phyloP scores from a whole-genome alignment of 2,797 vertebrate genomes.

The Amniataba percoides region DNA sequence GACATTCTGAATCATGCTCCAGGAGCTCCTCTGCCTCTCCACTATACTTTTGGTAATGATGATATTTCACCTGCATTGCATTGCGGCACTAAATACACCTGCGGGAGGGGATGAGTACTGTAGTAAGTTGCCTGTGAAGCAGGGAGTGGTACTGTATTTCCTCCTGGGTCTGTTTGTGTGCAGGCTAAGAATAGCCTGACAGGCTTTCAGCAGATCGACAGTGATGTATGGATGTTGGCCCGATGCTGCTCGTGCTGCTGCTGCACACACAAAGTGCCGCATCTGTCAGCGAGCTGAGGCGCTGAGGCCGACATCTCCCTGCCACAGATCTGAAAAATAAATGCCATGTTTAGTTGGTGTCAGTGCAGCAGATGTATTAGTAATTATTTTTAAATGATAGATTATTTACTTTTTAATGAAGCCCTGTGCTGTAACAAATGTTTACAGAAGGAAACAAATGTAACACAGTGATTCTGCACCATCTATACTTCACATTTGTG shows the following conservation, averaged over 20 bases:
- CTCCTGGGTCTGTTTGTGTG: slow-evolving; percentile 3
- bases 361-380: neutral
- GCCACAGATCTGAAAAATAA: slow-evolving; percentile 11
- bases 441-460: neutral
- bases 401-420: neutral
- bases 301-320: neutral
- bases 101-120: neutral
- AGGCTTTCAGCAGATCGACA: slow-evolving; percentile 27
- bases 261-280: slow-evolving; percentile 12
- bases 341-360: neutral
- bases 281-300: slow-evolving; percentile 15
- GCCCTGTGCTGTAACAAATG: neutral
- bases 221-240: slow-evolving; percentile 55
- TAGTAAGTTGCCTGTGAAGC: slow-evolving; percentile 4
- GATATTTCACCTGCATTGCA: slow-evolving; percentile 26
- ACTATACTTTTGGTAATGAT: neutral
- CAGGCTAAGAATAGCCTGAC: slow-evolving; percentile 53
- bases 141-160: slow-evolving; percentile 20
- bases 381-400: neutral
- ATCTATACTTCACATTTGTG: neutral
- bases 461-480: neutral
- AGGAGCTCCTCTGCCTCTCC: neutral
- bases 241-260: neutral
- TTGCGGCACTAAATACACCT: slow-evolving; percentile 8
- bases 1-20: slow-evolving; percentile 13